These are phyloP conservation scores for Cheilinus undulatus DNA, from an alignment of 2,113 vertebrate species.

Conservation along the genomic window DNA sequence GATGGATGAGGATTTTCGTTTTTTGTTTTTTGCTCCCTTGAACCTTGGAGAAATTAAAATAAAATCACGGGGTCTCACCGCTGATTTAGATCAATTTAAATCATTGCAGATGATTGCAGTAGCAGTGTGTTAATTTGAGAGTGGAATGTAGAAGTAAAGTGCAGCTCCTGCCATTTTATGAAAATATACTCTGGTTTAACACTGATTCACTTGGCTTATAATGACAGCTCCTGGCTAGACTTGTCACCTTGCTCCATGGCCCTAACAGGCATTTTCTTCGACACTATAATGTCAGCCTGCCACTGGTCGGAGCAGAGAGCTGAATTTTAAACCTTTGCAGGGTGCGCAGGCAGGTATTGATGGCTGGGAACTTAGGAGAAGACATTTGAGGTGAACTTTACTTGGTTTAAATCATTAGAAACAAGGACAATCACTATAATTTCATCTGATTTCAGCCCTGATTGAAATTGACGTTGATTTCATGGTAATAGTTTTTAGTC, in stretches of 20 bases:
- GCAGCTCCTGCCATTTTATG: constrained; percentile 8
- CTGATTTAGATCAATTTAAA: constrained; percentile 46
- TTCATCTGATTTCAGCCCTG: background rate
- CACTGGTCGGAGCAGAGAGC: constrained; percentile 49
- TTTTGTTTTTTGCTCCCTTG: background rate
- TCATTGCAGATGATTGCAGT: constrained; percentile 32
- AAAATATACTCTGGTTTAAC: constrained; percentile 42
- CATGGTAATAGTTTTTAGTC: background rate
- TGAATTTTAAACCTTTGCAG: constrained; percentile 40
- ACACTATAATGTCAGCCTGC: constrained; percentile 64
- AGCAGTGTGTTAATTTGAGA: constrained; percentile 37
- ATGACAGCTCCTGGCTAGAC: constrained; percentile 48
- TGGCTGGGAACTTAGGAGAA: constrained; percentile 22
- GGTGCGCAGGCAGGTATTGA: constrained; percentile 38
- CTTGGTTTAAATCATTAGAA: constrained; percentile 1
- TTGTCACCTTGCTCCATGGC: constrained; percentile 58
- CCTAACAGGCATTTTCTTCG: constrained; percentile 57
- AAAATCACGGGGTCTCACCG: constrained; percentile 4
- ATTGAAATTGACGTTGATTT: background rate
- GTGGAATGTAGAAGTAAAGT: constrained; percentile 9
- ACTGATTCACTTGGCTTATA: constrained; percentile 43
- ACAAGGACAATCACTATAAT: background rate
- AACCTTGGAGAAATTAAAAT: constrained; percentile 19
- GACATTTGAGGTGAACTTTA: background rate
- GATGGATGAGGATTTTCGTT: constrained; percentile 10